Conservation (phyloP, 37 sponge, comb jelly and placozoan genomes). For the Beroe ovata region DNA sequence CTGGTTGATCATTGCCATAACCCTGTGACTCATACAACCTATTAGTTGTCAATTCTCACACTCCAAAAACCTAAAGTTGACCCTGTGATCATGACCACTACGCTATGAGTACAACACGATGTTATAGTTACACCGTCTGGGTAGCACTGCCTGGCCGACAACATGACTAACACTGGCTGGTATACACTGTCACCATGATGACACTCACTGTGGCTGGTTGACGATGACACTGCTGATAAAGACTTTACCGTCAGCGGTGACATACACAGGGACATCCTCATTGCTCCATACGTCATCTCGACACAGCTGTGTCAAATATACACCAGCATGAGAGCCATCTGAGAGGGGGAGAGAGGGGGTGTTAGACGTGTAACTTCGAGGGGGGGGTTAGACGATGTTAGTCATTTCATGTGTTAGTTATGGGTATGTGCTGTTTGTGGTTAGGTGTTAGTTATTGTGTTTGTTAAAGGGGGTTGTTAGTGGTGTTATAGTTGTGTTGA, state of each 20-base stretch:
- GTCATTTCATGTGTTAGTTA: not conserved
- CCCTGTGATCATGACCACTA: too few relatives aligned
- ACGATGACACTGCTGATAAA: conserved; percentile 67
- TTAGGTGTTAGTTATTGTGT: not conserved
- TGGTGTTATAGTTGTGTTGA: not conserved
- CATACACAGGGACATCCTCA: conserved; percentile 60
- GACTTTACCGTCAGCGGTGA: conserved; percentile 45
- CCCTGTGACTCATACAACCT: too few relatives aligned
- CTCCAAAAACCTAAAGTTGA: too few relatives aligned
- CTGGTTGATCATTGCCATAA: too few relatives aligned
- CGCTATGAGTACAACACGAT: too few relatives aligned
- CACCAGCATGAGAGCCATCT: conserved; percentile 49
- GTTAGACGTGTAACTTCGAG: too few relatives aligned
- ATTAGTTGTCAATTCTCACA: too few relatives aligned
- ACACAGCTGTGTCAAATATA: conserved; percentile 36
- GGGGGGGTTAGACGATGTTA: too few relatives aligned
- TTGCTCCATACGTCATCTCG: conserved; percentile 31
- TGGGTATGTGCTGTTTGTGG: not conserved
- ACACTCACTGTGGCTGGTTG: conserved; percentile 50
- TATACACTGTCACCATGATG: not conserved
- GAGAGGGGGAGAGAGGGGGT: conserved; percentile 7
- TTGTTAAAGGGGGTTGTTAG: not conserved
- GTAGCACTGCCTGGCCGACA: too few relatives aligned
- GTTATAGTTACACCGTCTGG: too few relatives aligned
- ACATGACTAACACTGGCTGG: not conserved